phyloP scores from a whole-genome alignment of 2,113 vertebrate species.

The Emydocephalus ijimae region DNA sequence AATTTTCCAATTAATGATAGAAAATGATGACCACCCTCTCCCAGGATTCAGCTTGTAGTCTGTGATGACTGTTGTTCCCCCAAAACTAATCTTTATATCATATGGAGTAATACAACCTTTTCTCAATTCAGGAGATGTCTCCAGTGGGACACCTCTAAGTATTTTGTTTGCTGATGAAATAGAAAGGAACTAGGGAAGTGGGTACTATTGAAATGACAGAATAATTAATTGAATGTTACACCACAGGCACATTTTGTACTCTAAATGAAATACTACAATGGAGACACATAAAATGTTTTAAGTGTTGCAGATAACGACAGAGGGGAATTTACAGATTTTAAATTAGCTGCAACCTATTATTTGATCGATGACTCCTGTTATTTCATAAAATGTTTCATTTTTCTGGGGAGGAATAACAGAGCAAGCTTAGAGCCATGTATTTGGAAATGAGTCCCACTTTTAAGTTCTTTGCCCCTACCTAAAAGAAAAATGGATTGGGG shows the following conservation, averaged over 20 bases:
- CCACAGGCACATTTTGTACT: not conserved
- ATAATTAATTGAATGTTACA: slow-evolving; percentile 28
- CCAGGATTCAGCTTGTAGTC: not conserved
- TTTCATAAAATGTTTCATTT: not conserved
- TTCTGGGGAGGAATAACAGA: not conserved
- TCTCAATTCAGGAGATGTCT: not conserved
- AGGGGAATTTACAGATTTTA: slow-evolving; percentile 49
- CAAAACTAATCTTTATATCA: not conserved
- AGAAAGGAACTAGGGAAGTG: not conserved
- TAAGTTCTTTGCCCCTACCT: not conserved
- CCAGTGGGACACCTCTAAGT: slow-evolving; percentile 13
- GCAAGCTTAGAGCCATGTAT: not conserved
- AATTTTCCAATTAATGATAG: not conserved
- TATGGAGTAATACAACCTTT: slow-evolving; percentile 1
- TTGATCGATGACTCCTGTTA: slow-evolving; percentile 31
- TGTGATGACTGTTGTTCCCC: not conserved
- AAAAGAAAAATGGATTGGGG: not conserved
- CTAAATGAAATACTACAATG: slow-evolving; percentile 40
- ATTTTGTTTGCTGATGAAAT: slow-evolving; percentile 17
- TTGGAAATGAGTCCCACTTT: not conserved
- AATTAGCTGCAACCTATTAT: slow-evolving; percentile 54
- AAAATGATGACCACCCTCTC: not conserved
- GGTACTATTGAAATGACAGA: slow-evolving; percentile 19
- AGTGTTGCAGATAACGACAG: slow-evolving; percentile 27
- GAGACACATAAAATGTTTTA: slow-evolving; percentile 44